Conservation (phyloP, 2,113 vertebrate species). For the Chelonoidis abingdonii region DNA sequence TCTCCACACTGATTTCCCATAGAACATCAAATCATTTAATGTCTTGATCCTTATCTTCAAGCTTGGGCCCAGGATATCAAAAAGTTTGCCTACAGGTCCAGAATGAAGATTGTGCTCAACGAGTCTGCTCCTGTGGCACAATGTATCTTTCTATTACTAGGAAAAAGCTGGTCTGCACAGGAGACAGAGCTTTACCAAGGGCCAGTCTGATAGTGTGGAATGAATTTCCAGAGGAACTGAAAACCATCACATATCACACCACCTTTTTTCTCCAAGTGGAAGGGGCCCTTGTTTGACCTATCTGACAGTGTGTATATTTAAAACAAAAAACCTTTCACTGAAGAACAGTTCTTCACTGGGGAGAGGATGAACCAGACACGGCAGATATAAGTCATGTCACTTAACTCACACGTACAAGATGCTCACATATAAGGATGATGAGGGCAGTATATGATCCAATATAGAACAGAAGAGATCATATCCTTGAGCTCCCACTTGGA, state of each 20-base stretch:
- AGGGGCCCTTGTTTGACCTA: background rate
- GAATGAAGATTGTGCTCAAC: background rate
- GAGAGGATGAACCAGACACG: no score
- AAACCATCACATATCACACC: background rate
- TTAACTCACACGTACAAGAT: no score
- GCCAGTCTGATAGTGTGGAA: rapidly evolving
- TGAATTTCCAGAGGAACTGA: rapidly evolving
- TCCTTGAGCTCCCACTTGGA: no score
- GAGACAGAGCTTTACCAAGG: background rate
- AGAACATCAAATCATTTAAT: background rate
- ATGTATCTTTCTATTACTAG: background rate
- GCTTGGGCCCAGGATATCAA: no score
- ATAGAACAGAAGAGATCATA: no score
- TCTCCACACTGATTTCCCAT: background rate
- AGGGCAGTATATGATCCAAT: no score
- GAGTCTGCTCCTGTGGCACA: background rate
- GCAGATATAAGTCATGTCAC: no score
- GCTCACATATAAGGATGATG: no score
- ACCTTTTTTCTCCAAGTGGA: background rate
- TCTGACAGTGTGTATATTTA: background rate
- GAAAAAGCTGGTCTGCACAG: rapidly evolving
- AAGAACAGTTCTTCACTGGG: no score
- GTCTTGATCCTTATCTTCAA: background rate
- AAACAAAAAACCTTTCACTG: background rate
- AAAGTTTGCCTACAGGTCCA: no score